These are phyloP conservation scores for Vidua chalybeata DNA, from an alignment of 2,113 vertebrate genomes.

Conservation along the genomic window DNA sequence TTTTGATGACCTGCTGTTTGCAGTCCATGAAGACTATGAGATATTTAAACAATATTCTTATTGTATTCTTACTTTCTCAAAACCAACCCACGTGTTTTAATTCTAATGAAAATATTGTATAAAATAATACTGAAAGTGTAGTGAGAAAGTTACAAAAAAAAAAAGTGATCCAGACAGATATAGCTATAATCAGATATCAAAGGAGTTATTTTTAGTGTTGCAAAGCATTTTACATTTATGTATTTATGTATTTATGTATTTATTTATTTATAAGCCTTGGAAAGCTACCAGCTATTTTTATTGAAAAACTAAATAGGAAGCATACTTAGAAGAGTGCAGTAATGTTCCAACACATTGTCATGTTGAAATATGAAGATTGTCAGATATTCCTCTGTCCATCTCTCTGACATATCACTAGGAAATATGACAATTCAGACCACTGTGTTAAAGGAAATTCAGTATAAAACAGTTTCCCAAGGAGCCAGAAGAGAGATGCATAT, in stretches of 20 bases:
- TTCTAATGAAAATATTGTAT: not conserved
- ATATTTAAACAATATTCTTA: not conserved
- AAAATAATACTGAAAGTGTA: not conserved
- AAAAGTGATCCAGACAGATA: not conserved
- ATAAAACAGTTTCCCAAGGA: not conserved
- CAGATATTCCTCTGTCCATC: not conserved
- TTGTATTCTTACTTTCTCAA: not conserved
- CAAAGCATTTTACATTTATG: not conserved
- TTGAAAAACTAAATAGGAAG: not conserved
- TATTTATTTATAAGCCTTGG: slow-evolving; percentile 21
- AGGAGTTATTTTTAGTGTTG: slow-evolving; percentile 18
- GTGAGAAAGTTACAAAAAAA: not conserved
- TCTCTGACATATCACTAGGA: not conserved
- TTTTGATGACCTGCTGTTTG: not conserved
- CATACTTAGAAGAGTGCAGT: not conserved
- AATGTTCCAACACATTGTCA: not conserved
- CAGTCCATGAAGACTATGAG: not conserved
- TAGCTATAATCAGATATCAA: not conserved
- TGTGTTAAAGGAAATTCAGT: not conserved
- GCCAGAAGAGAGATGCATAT: not conserved
- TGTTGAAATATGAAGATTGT: not conserved
- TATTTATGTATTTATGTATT: not conserved
- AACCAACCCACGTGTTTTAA: not conserved
- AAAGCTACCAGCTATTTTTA: not conserved
- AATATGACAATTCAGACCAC: not conserved